Conservation (phyloP, 2,888 invertebrate genomes). For the Chouioia cunea region DNA sequence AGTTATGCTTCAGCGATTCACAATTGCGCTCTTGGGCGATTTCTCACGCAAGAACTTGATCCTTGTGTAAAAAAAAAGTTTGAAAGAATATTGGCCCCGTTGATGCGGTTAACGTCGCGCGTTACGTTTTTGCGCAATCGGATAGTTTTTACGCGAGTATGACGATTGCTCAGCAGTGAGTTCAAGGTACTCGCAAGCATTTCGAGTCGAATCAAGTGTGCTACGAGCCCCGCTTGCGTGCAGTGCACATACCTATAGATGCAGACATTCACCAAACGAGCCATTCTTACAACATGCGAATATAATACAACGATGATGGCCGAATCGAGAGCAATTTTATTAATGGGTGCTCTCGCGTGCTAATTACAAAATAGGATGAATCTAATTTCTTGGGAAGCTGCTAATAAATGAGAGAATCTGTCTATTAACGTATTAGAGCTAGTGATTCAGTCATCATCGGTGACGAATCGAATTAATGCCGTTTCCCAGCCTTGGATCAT, state of each 20-base stretch:
- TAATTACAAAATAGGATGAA: conserved; percentile 26
- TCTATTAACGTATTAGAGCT: conserved; percentile 33
- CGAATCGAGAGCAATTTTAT: conserved; percentile 36
- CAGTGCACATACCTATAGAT: too few species aligned
- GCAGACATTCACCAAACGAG: too few species aligned
- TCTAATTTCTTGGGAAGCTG: conserved; percentile 9
- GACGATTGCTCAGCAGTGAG: conserved; percentile 41
- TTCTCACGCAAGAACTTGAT: too few species aligned
- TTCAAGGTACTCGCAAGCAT: conserved; percentile 58
- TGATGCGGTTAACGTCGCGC: background rate
- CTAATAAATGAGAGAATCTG: conserved; percentile 32
- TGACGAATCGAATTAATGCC: conserved; percentile 27
- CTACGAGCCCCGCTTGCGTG: conserved; percentile 41
- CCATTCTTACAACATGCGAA: too few species aligned
- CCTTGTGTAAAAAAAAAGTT: too few species aligned
- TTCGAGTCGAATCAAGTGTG: conserved; percentile 62
- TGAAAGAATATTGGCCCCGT: background rate
- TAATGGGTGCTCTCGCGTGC: conserved; percentile 3
- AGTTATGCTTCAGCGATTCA: too few species aligned
- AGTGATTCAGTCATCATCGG: conserved; percentile 29
- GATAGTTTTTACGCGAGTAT: too few species aligned
- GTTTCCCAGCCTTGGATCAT: conserved; percentile 15
- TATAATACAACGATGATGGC: background rate
- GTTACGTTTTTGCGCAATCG: background rate
- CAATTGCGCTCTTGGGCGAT: too few species aligned